phyloP scores from a whole-genome alignment of 2,888 invertebrate species.

The Drosophila mimica region DNA sequence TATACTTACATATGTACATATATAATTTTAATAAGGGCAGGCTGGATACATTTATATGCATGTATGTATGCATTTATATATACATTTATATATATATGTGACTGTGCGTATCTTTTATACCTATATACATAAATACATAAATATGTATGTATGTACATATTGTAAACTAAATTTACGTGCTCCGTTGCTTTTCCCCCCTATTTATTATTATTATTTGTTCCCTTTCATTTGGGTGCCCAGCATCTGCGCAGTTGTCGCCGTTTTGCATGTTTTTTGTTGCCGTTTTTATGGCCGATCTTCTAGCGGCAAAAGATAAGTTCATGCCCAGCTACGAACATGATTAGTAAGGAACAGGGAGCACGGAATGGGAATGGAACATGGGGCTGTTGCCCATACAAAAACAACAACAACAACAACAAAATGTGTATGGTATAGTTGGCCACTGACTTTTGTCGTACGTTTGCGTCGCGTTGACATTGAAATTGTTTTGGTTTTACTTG shows the following conservation, averaged over 20 bases:
- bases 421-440: conserved; percentile 61
- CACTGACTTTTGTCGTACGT: conserved; percentile 66
- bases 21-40: conserved; percentile 51
- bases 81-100: neutral
- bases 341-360: conserved; percentile 39
- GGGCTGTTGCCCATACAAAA: neutral
- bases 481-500: conserved; percentile 73
- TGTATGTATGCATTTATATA: neutral
- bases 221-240: conserved; percentile 54
- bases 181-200: conserved; percentile 41
- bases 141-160: neutral
- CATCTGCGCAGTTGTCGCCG: conserved; percentile 79
- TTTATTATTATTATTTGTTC: conserved; percentile 45
- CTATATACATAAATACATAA: neutral
- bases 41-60: conserved; percentile 29
- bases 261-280: conserved; percentile 71
- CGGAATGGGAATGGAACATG: conserved; percentile 7
- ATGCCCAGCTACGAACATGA: conserved; percentile 33
- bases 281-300: conserved; percentile 69
- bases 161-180: conserved; percentile 73
- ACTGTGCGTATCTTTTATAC: too few relatives aligned
- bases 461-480: conserved; percentile 77
- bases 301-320: conserved; percentile 68
- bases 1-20: neutral
- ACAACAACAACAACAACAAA: conserved; percentile 10